Conservation (phyloP, 2,888 invertebrate genomes). For the Pyrrhopygopsis socrates region DNA sequence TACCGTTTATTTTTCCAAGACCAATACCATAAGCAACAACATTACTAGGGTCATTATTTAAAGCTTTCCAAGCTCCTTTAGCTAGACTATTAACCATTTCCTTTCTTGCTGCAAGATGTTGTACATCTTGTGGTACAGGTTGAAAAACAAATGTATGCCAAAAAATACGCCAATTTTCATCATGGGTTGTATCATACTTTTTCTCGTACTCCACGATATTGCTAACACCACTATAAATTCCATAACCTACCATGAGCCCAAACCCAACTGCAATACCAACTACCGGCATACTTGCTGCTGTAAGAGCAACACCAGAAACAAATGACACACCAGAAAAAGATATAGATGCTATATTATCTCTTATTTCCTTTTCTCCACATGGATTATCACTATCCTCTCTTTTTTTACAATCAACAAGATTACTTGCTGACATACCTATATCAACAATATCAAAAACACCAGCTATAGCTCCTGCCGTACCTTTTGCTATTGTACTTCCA, state of each 20-base stretch:
- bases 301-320: slow-evolving; percentile 27
- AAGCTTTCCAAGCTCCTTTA: no score
- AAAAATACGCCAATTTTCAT: neutral
- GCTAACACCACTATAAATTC: slow-evolving; percentile 23
- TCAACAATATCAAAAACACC: no score
- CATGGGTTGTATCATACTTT: slow-evolving; percentile 23
- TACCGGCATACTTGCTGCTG: slow-evolving; percentile 16
- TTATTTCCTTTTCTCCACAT: slow-evolving; percentile 18
- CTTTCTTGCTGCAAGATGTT: no score
- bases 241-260: slow-evolving; percentile 8
- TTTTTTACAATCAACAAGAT: slow-evolving; percentile 13
- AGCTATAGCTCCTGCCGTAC: no score
- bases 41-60: no score
- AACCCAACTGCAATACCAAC: slow-evolving; percentile 22
- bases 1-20: neutral
- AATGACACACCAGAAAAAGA: slow-evolving; percentile 22
- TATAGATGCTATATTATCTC: slow-evolving; percentile 25
- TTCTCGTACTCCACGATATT: slow-evolving; percentile 12
- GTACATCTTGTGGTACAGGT: no score
- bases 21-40: neutral
- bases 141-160: no score
- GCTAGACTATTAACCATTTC: no score
- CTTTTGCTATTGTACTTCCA: no score
- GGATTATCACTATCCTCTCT: slow-evolving; percentile 20
- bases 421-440: slow-evolving; percentile 8